These are phyloP conservation scores for Bradypodion pumilum DNA, from an alignment of 2,797 vertebrate genomes.

Conservation along the genomic window DNA sequence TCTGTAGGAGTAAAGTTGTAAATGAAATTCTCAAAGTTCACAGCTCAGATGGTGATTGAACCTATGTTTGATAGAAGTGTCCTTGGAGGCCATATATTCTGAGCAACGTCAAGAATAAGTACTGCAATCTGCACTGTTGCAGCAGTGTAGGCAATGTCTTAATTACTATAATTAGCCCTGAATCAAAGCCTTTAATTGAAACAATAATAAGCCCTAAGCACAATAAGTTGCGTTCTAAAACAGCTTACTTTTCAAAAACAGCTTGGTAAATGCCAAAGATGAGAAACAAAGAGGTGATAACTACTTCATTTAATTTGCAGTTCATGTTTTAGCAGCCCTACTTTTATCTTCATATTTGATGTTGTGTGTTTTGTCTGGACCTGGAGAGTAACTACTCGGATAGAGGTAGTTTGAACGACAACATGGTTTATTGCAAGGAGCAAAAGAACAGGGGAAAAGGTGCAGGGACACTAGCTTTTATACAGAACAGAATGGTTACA, in stretches of 20 bases:
- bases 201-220: background rate
- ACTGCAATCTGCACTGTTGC: slow-evolving; percentile 38
- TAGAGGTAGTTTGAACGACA: too few relatives aligned
- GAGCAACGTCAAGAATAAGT: slow-evolving; percentile 41
- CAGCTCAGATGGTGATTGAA: slow-evolving; percentile 34
- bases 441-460: too few relatives aligned
- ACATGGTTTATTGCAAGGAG: too few relatives aligned
- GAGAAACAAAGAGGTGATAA: slow-evolving; percentile 17
- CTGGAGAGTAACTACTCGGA: too few relatives aligned
- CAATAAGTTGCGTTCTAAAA: background rate
- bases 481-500: too few relatives aligned
- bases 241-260: background rate
- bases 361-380: too few relatives aligned
- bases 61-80: slow-evolving; percentile 9
- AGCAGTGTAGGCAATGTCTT: slow-evolving; percentile 6
- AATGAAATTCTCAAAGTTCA: slow-evolving; percentile 46
- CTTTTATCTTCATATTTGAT: background rate
- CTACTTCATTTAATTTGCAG: background rate
- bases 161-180: slow-evolving; percentile 32
- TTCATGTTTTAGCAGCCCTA: background rate
- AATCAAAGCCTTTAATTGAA: slow-evolving; percentile 31
- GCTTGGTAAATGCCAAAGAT: background rate
- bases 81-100: slow-evolving; percentile 43
- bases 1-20: slow-evolving; percentile 24
- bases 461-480: too few relatives aligned